phyloP scores from a whole-genome alignment of 2,888 invertebrate species.

The Belgica antarctica region DNA sequence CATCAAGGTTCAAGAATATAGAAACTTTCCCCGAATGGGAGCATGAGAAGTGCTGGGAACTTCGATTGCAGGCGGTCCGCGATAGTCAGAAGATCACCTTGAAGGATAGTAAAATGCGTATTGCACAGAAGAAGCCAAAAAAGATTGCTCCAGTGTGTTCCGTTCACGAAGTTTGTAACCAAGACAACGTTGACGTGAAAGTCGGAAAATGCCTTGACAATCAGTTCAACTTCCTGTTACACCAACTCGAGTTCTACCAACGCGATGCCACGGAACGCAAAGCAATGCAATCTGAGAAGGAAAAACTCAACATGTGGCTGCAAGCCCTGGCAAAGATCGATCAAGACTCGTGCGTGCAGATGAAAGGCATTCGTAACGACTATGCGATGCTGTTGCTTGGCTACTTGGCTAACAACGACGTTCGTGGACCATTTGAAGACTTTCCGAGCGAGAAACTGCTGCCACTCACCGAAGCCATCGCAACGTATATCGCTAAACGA shows the following conservation, averaged over 20 bases:
- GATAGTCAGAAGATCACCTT: not conserved
- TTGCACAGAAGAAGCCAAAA: not conserved
- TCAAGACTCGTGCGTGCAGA: slow-evolving; percentile 54
- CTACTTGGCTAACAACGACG: slow-evolving; percentile 47
- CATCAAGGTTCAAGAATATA: not conserved
- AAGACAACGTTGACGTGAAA: slow-evolving; percentile 3
- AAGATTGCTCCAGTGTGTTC: too few relatives aligned
- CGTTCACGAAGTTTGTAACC: slow-evolving; percentile 20
- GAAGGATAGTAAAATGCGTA: not conserved
- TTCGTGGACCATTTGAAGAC: slow-evolving; percentile 40
- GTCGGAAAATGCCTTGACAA: slow-evolving; percentile 26
- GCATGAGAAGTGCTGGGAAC: slow-evolving; percentile 12
- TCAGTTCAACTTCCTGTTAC: slow-evolving; percentile 11
- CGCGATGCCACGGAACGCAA: too few relatives aligned
- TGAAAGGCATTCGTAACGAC: slow-evolving; percentile 59
- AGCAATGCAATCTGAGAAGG: not conserved
- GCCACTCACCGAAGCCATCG: slow-evolving; percentile 10
- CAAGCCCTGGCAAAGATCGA: slow-evolving; percentile 56
- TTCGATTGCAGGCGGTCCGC: not conserved
- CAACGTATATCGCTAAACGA: slow-evolving; percentile 18
- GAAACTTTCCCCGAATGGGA: slow-evolving; percentile 29
- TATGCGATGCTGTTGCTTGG: slow-evolving; percentile 58
- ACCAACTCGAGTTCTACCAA: not conserved
- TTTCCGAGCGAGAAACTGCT: slow-evolving; percentile 10
- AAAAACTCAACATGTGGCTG: slow-evolving; percentile 52